A percentile compares a stretch with the other conserved stretches of the same genome.
Evolutionary conservation across 2,888 invertebrate species (phyloP).

Genomic region (Trissoscelio sp.): DNA sequence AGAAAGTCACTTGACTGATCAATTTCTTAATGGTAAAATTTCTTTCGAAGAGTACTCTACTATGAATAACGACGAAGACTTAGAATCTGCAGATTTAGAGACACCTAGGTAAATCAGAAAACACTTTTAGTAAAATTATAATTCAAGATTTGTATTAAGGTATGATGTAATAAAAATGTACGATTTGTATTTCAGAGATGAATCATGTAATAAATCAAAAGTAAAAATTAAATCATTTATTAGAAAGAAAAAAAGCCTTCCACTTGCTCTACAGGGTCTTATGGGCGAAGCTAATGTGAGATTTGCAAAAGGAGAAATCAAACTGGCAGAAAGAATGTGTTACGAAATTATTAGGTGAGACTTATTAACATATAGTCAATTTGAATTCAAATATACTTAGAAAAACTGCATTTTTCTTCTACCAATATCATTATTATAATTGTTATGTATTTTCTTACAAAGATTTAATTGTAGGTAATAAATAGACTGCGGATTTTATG

Average conservation of each 20-base stretch:
- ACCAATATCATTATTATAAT: too few species aligned
- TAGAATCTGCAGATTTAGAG: constrained; percentile 82
- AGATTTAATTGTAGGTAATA: too few species aligned
- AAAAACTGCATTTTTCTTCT: too few species aligned
- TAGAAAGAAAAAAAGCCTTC: constrained; percentile 83
- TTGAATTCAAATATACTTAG: not conserved
- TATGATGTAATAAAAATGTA: too few species aligned
- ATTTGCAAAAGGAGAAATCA: constrained; percentile 92
- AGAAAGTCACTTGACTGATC: too few species aligned
- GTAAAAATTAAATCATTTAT: not conserved
- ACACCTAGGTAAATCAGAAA: too few species aligned
- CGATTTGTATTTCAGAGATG: too few species aligned
- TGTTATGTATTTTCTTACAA: too few species aligned
- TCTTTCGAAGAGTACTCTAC: constrained; percentile 88
- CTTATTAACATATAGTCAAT: not conserved
- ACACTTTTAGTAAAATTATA: too few species aligned
- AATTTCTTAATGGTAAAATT: constrained; percentile 89
- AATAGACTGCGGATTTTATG: too few species aligned
- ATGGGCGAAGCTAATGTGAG: constrained; percentile 98
- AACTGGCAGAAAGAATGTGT: constrained; percentile 94
- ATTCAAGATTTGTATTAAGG: too few species aligned
- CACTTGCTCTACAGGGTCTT: constrained; percentile 89
- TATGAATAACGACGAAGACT: constrained; percentile 85
- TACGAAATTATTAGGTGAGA: constrained; percentile 94
- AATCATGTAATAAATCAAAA: not conserved